Conservation (phyloP, 2,113 vertebrate genomes). For the Bufo bufo region DNA sequence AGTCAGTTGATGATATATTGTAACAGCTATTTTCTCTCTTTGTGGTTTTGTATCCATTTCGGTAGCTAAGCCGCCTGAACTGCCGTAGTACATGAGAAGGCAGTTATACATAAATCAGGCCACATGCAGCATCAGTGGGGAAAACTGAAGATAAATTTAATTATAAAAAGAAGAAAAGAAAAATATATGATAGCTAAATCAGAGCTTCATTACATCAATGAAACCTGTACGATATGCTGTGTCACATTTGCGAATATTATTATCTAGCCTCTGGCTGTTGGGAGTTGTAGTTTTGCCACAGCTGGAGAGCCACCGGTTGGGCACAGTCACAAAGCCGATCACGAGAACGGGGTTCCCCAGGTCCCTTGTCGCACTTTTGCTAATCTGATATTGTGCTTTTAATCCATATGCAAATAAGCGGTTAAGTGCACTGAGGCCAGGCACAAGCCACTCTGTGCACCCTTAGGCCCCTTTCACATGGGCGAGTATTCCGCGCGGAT, state of each 20-base stretch:
- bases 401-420: too few relatives aligned
- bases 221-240: background rate
- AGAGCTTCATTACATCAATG: background rate
- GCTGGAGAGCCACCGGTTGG: background rate
- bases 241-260: background rate
- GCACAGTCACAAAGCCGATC: background rate
- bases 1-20: conserved; percentile 39
- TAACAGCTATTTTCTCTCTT: conserved; percentile 38
- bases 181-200: conserved; percentile 7
- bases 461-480: too few relatives aligned
- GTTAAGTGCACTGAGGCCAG: too few relatives aligned
- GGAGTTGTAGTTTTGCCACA: background rate
- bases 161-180: background rate
- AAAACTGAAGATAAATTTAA: background rate
- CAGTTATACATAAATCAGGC: conserved; percentile 26
- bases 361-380: too few relatives aligned
- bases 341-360: too few relatives aligned
- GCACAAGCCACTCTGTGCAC: too few relatives aligned
- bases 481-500: too few relatives aligned
- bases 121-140: conserved; percentile 10
- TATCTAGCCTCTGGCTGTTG: background rate
- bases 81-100: conserved; percentile 20
- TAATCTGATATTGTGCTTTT: too few relatives aligned
- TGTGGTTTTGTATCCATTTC: conserved; percentile 37
- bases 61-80: conserved; percentile 34